Evolutionary conservation across 2,113 vertebrate genomes (phyloP), one percentile per base, ranked within the genome.

Genomic region (Coregonus clupeaformis): DNA sequence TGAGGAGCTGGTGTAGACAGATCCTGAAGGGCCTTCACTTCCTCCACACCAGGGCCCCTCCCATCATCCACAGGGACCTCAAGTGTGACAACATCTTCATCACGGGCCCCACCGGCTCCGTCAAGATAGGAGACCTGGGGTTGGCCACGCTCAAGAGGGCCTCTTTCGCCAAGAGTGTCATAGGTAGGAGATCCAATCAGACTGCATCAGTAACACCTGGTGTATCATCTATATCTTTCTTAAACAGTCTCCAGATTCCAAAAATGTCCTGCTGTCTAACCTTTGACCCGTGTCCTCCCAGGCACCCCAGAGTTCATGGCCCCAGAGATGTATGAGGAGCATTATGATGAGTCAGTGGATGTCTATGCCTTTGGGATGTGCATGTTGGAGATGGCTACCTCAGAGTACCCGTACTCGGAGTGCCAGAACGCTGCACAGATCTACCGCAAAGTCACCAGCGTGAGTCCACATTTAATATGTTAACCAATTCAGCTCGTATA

Each of bases 81-180:
- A 98, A 98, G 92, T 98, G 97, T 68, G 97, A 98, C 86, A 98
- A 98, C 91, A 98, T 98, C 88, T 98, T 98, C 84, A 98, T 98
- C 87, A 98, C 97, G 24, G 91, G 91, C 69, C 91, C 91, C 18
- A 92, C 91, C 1, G 91, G 91, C 30, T 92, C 91, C 0, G 91
- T 92, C 27, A 92, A 92, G 75, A 92, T 92, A 1, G 91, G 91
- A 2, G 91, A 92, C 76, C 88, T 92, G 69, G 91, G 91, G 75
- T 83, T 92, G 73, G 91, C 91, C 22, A 92, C 91, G 1, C 88
- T 92, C 3, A 92, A 92, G 70, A 91, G 90, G 1, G 89, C 91
- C 60, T 92, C 91, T 14, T 92, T 92, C 55, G 97, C 96, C 52
- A 98, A 98, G 91, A 98, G 97, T 36, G 97, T 98, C 16, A 97